Conservation (phyloP, 2,113 vertebrate species). For the Dascyllus trimaculatus region DNA sequence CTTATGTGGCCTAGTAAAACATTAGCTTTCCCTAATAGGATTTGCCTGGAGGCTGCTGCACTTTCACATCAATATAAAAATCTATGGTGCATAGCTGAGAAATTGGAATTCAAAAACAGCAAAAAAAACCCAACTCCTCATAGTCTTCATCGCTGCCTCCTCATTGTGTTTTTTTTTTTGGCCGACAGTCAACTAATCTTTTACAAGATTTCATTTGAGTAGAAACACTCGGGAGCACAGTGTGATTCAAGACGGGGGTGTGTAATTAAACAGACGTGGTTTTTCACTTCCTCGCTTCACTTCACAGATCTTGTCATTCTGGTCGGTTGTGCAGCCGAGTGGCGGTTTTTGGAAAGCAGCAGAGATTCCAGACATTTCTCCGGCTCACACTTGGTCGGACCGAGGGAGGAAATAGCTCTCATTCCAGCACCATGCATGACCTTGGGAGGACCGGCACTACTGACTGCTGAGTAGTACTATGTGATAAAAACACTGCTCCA, state of each 20-base stretch:
- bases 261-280: constrained; percentile 1
- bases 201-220: constrained; percentile 13
- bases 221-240: neutral
- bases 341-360: constrained; percentile 21
- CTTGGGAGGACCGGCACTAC: constrained; percentile 70
- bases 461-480: constrained; percentile 56
- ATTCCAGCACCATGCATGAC: constrained; percentile 77
- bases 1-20: constrained; percentile 59
- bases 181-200: neutral
- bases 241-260: neutral
- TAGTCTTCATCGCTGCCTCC: neutral
- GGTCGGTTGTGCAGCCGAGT: neutral
- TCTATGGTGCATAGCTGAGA: constrained; percentile 61
- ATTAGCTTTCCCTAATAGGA: constrained; percentile 62
- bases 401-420: constrained; percentile 79
- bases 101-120: constrained; percentile 43
- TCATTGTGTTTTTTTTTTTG: neutral
- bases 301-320: neutral
- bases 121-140: constrained; percentile 14
- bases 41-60: constrained; percentile 64
- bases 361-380: constrained; percentile 62
- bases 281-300: neutral
- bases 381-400: constrained; percentile 58
- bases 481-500: constrained; percentile 53
- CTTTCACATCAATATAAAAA: constrained; percentile 66